phyloP scores from a whole-genome alignment of 2,888 invertebrate genomes.

The Megastigmus dorsalis region DNA sequence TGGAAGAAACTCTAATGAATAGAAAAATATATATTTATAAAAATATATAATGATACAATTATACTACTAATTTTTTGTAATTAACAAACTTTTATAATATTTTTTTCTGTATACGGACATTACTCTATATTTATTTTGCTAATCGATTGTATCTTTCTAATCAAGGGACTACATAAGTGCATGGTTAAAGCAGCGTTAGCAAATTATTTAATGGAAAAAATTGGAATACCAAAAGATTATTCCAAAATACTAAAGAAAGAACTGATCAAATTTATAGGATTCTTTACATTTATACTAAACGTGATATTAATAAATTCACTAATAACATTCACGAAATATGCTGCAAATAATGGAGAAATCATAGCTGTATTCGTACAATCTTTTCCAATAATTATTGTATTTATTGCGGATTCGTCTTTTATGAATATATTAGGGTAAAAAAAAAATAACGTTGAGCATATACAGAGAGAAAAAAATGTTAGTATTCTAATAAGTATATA shows the following conservation, averaged over 20 bases:
- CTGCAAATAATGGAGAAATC: not conserved
- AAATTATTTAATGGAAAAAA: constrained; percentile 19
- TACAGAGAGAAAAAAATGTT: too few relatives aligned
- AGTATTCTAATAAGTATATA: too few relatives aligned
- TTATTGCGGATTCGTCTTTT: constrained; percentile 28
- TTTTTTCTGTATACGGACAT: too few relatives aligned
- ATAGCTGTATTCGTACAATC: not conserved
- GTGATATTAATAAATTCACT: not conserved
- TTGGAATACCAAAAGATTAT: constrained; percentile 26
- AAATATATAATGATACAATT: too few relatives aligned
- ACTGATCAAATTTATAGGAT: not conserved
- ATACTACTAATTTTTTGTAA: too few relatives aligned
- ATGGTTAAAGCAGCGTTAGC: not conserved
- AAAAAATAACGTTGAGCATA: too few relatives aligned
- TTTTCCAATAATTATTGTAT: constrained; percentile 17
- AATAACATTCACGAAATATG: not conserved
- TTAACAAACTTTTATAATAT: too few relatives aligned
- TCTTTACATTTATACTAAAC: not conserved
- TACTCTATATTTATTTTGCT: too few relatives aligned
- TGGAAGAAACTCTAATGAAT: not conserved
- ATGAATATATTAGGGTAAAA: constrained; percentile 27
- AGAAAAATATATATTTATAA: too few relatives aligned
- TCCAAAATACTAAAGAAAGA: not conserved
- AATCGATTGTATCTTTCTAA: too few relatives aligned
- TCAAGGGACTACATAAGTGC: constrained; percentile 31